These are phyloP conservation scores for Galbula dea DNA, from an alignment of 2,113 vertebrate genomes.

Conservation along the genomic window DNA sequence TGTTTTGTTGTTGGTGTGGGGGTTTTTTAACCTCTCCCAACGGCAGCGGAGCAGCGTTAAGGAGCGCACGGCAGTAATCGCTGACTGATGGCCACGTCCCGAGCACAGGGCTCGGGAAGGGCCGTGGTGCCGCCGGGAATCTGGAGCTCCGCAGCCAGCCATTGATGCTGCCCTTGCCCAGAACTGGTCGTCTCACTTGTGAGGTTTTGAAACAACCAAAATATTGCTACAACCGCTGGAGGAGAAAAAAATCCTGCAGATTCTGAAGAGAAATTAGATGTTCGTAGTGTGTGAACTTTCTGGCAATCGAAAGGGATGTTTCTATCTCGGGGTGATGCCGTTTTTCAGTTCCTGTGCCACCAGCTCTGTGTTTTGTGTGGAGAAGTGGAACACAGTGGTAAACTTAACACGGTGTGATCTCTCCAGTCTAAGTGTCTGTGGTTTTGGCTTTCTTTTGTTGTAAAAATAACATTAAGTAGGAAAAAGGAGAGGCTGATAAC, in stretches of 20 bases:
- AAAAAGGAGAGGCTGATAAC: not conserved
- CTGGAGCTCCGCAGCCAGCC: no score
- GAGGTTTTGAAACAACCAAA: not conserved
- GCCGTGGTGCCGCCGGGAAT: not conserved
- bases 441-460: not conserved
- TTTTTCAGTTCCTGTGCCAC: not conserved
- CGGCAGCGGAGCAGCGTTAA: no score
- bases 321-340: accelerated
- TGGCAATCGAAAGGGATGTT: not conserved
- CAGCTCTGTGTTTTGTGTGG: not conserved
- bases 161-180: not conserved
- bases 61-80: not conserved
- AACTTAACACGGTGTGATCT: not conserved
- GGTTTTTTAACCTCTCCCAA: not conserved
- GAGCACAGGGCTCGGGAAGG: no score
- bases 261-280: not conserved
- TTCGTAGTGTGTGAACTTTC: not conserved
- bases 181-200: not conserved
- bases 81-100: not conserved
- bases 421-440: not conserved
- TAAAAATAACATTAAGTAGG: not conserved
- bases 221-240: not conserved
- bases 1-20: not conserved
- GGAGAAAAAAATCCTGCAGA: no score
- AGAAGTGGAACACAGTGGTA: not conserved